phyloP scores from a whole-genome alignment of 2,888 invertebrate genomes.

The Campoletis raptor region DNA sequence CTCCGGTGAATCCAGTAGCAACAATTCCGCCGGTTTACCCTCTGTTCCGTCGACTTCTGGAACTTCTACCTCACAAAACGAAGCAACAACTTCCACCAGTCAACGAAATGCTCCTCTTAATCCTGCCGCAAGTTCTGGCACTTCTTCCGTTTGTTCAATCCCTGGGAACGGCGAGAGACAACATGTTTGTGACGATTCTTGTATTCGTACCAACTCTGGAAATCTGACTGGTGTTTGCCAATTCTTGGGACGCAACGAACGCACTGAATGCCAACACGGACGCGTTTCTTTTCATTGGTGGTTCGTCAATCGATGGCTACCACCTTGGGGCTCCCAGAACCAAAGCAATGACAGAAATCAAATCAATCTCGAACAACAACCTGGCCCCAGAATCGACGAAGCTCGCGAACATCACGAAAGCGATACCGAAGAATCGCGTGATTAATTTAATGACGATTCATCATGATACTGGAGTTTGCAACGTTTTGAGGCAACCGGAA shows the following conservation, averaged over 20 bases:
- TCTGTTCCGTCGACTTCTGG: conserved; percentile 73
- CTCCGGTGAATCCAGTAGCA: conserved; percentile 58
- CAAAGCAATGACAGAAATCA: conserved; percentile 75
- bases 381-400: conserved; percentile 72
- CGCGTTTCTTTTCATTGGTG: conserved; percentile 89
- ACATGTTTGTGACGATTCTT: conserved; percentile 84
- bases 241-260: conserved; percentile 78
- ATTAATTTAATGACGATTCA: not conserved
- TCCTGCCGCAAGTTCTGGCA: conserved; percentile 63
- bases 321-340: conserved; percentile 87
- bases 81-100: conserved; percentile 81
- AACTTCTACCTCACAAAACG: conserved; percentile 78
- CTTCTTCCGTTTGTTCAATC: conserved; percentile 63
- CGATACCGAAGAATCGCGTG: conserved; percentile 80
- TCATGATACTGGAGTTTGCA: not conserved
- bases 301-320: conserved; percentile 89
- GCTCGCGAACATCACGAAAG: conserved; percentile 78
- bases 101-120: conserved; percentile 68
- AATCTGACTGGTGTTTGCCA: conserved; percentile 79
- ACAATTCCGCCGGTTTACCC: conserved; percentile 69
- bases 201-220: conserved; percentile 84
- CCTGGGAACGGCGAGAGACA: conserved; percentile 83
- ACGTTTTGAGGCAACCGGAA: not conserved
- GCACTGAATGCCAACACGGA: conserved; percentile 81
- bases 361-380: conserved; percentile 56